Evolutionary conservation across 2,113 vertebrate species (phyloP), one percentile per base, ranked within the genome.

Genomic region (Lamprologus callipterus): DNA sequence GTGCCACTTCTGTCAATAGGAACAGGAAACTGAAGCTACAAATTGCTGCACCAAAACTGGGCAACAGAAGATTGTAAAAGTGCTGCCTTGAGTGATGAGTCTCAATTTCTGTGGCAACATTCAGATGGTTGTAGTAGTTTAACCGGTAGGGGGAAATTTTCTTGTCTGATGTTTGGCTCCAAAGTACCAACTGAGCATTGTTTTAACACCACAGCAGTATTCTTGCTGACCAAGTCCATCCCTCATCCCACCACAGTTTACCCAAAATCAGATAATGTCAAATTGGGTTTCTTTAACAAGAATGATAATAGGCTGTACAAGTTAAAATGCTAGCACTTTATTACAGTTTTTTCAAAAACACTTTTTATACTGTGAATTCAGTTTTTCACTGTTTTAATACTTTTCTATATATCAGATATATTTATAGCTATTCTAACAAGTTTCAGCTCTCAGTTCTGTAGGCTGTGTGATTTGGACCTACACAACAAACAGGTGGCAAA

Each of bases 401-500:
- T 81, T 35, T 84, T 78, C 21, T 75, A 49, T 70, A 45, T 53
- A 60, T 53, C 17, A 19, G 21, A 26, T 73, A 23, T 80, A 85
- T 88, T 85, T 87, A 73, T 51, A 82, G 84, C 55, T 11, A 49
- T 49, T 75, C 9, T 75, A 75, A 75, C 57, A 81, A 55, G 49
- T 83, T 81, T 51, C 28, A 80, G 83, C 49, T 51, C 55, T 83
- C 63, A 13, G 84, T 40, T 82, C 86, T 87, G 79, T 83, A 55
- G 70, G 57, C 26, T 79, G 88, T 85, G 81, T 63, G 84, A 92
- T 68, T 57, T 26, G 40, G 17, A 55, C 37, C 73, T 78, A 23
- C 57, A 53, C 54, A 87, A 57, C 84, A 86, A 89, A 80, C 87
- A 92, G 91, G 84, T 92, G 92, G 89, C 19, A 37, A 83, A 84